phyloP scores from a whole-genome alignment of 2,797 vertebrate genomes.

The Myotis myotis region DNA sequence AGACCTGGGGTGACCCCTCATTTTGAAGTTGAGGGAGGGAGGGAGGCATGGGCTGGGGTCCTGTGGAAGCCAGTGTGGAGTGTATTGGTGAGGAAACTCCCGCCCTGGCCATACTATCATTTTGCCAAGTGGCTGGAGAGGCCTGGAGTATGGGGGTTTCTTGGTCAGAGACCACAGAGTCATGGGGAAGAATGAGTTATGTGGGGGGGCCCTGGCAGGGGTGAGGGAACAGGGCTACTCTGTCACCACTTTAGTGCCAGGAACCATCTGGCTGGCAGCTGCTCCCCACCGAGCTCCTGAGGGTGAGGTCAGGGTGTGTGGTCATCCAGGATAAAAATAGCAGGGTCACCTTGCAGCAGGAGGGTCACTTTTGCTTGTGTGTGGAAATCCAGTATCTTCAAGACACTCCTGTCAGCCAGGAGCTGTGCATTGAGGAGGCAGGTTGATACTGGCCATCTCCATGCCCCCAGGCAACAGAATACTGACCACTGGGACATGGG shows the following conservation, averaged over 20 bases:
- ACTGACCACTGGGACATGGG: neutral
- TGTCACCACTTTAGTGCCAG: neutral
- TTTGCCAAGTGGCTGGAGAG: neutral
- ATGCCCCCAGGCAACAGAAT: neutral
- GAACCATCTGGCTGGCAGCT: neutral
- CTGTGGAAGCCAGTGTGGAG: neutral
- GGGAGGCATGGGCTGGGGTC: neutral
- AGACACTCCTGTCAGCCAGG: neutral
- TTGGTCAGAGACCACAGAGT: neutral
- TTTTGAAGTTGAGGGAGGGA: neutral
- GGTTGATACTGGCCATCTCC: neutral
- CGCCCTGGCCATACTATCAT: neutral
- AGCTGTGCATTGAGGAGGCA: neutral
- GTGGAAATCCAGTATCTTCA: neutral
- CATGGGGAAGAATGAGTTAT: neutral
- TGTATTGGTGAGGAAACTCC: neutral
- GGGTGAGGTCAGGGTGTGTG: slow-evolving; percentile 29
- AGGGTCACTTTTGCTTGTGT: slow-evolving; percentile 43
- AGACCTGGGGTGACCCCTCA: neutral
- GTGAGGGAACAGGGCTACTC: neutral
- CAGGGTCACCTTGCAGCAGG: slow-evolving; percentile 60
- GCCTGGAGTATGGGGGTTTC: neutral
- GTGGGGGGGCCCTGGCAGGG: too few species aligned
- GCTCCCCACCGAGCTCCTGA: slow-evolving; percentile 36
- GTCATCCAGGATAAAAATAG: slow-evolving; percentile 69